phyloP scores from a whole-genome alignment of 2,888 invertebrate species.

The Phymatocera aterrima region DNA sequence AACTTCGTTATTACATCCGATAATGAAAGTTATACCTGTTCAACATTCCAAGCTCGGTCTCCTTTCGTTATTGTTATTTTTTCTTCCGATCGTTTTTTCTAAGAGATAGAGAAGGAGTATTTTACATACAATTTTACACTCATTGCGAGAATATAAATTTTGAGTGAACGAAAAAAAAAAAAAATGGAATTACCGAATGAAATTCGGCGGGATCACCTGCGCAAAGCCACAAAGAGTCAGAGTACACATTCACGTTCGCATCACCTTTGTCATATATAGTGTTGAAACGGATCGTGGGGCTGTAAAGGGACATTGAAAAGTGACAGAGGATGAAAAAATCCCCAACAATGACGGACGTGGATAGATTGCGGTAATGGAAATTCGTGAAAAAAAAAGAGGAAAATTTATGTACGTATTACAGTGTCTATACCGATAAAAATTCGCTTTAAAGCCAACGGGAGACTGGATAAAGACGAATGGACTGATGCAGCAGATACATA shows the following conservation, averaged over 20 bases:
- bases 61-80: too few relatives aligned
- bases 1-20: neutral
- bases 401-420: too few relatives aligned
- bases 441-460: neutral
- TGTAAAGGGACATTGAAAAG: slow-evolving; percentile 19
- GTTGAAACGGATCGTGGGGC: neutral
- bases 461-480: neutral
- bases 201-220: neutral
- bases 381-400: neutral
- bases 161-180: neutral
- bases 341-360: slow-evolving; percentile 27
- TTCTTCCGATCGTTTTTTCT: too few relatives aligned
- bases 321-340: slow-evolving; percentile 18
- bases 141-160: neutral
- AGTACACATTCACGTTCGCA: slow-evolving; percentile 33
- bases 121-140: too few relatives aligned
- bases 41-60: too few relatives aligned
- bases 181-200: slow-evolving; percentile 1
- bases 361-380: slow-evolving; percentile 37
- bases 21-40: too few relatives aligned
- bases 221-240: neutral
- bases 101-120: too few relatives aligned
- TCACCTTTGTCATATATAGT: too few relatives aligned
- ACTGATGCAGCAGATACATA: slow-evolving; percentile 13
- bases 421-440: neutral